phyloP scores from a whole-genome alignment of 1,140 invertebrate genomes.

The Trypoxylus dichotomus region DNA sequence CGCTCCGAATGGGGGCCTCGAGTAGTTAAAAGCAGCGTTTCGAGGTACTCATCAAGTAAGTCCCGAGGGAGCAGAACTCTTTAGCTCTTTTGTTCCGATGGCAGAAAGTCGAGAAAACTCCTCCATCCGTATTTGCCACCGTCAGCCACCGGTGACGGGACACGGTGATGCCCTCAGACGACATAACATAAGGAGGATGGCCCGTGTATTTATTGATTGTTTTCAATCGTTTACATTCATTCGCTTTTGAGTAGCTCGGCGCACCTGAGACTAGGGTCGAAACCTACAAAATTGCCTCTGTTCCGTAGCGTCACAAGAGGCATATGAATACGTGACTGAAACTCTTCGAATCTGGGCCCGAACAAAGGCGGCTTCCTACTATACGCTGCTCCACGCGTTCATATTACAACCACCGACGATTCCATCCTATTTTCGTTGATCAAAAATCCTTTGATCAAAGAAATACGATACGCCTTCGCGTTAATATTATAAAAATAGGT shows the following conservation, averaged over 20 bases:
- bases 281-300: constrained; percentile 34
- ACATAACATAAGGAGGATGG: constrained; percentile 24
- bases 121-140: constrained; percentile 12
- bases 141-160: background rate
- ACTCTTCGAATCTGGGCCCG: background rate
- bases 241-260: constrained; percentile 38
- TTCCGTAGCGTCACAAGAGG: constrained; percentile 30
- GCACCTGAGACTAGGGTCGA: constrained; percentile 38
- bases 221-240: constrained; percentile 42
- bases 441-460: background rate
- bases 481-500: too few species aligned
- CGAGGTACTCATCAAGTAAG: constrained; percentile 48
- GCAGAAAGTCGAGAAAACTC: constrained; percentile 7
- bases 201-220: constrained; percentile 41
- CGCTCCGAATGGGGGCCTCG: constrained; percentile 45
- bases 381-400: background rate
- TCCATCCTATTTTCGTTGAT: background rate
- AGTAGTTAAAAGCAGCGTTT: constrained; percentile 50
- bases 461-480: too few species aligned
- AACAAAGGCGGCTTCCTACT: background rate
- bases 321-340: constrained; percentile 34
- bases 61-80: constrained; percentile 42
- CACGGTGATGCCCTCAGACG: background rate
- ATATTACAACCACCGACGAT: background rate
- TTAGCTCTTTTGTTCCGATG: constrained; percentile 43